These are phyloP conservation scores for Pseudolaguvia tuberculata DNA, from an alignment of 2,113 vertebrate species.

Conservation along the genomic window DNA sequence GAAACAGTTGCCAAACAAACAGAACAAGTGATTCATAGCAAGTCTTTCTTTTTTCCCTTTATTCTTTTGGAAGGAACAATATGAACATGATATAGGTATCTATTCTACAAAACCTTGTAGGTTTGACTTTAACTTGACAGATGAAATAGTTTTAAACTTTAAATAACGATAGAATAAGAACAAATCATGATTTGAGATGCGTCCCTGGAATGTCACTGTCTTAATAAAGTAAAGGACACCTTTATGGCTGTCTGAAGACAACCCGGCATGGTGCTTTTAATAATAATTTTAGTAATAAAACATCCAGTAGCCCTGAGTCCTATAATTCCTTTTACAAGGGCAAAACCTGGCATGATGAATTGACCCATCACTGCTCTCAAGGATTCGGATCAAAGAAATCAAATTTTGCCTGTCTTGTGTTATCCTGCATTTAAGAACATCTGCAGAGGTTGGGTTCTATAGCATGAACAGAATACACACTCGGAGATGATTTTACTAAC, in stretches of 20 bases:
- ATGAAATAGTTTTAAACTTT: not conserved
- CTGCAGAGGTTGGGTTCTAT: not conserved
- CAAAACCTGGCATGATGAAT: conserved; percentile 16
- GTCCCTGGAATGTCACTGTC: conserved; percentile 8
- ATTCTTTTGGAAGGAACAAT: not conserved
- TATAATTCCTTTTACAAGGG: conserved; percentile 24
- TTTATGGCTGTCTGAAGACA: not conserved
- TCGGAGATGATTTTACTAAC: not conserved
- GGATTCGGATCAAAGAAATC: not conserved
- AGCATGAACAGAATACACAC: conserved; percentile 4
- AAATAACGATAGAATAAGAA: not conserved
- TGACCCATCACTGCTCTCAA: conserved; percentile 30
- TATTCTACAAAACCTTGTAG: not conserved
- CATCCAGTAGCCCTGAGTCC: not conserved
- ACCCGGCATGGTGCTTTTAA: conserved; percentile 11
- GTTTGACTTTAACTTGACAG: not conserved
- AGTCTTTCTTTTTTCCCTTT: not conserved
- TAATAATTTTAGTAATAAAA: conserved; percentile 22
- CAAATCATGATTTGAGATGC: not conserved
- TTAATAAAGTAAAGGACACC: conserved; percentile 28
- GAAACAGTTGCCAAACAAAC: not conserved
- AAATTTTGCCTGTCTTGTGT: not conserved
- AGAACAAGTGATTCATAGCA: not conserved
- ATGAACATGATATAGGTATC: not conserved
- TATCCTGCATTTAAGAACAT: not conserved